A percentile compares a stretch with the other conserved stretches of the same genome.
These are phyloP conservation scores for Oncorhynchus clarkii DNA, from an alignment of 2,113 vertebrate genomes.

Conservation along the genomic window DNA sequence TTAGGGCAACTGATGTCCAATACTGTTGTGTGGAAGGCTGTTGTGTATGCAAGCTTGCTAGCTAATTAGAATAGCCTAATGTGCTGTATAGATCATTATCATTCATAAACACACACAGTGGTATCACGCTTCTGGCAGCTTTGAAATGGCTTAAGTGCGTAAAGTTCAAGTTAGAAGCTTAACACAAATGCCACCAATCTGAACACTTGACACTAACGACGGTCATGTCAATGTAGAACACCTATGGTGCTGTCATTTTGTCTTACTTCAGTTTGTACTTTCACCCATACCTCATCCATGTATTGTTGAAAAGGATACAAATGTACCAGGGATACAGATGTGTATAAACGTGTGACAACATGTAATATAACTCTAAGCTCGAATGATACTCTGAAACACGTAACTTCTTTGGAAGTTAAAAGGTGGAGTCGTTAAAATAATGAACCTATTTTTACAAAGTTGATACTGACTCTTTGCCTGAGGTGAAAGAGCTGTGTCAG, in stretches of 20 bases:
- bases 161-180: conserved; percentile 8
- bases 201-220: conserved; percentile 31
- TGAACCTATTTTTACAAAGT: neutral
- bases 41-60: conserved; percentile 1
- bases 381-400: neutral
- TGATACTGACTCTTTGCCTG: conserved; percentile 8
- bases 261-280: conserved; percentile 19
- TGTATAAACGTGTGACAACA: neutral
- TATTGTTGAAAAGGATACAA: conserved; percentile 21
- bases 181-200: conserved; percentile 6
- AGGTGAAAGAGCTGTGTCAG: conserved; percentile 7
- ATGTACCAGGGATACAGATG: neutral
- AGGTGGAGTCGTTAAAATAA: neutral
- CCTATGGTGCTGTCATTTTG: conserved; percentile 48
- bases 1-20: conserved; percentile 13
- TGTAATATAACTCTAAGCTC: neutral
- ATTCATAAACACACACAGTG: neutral
- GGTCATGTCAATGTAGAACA: conserved; percentile 28
- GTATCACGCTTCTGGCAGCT: neutral
- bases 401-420: neutral
- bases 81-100: conserved; percentile 8
- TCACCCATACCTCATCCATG: conserved; percentile 46
- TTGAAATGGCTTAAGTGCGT: neutral
- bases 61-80: conserved; percentile 11
- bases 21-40: conserved; percentile 30